Conservation (phyloP, 2,797 vertebrate genomes). For the Ataeniobius toweri region DNA sequence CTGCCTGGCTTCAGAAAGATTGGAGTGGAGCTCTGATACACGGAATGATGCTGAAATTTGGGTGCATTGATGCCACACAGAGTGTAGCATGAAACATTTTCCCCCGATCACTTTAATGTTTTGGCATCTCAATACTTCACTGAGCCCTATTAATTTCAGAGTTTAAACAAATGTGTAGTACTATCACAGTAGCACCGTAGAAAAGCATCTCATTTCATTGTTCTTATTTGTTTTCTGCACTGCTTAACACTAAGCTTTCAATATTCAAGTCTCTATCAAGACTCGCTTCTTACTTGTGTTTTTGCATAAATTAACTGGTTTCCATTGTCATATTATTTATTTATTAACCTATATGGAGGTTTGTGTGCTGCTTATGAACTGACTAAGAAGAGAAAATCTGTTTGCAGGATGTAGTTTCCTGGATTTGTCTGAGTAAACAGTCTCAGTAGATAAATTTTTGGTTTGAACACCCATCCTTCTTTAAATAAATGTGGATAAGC, state of each 20-base stretch:
- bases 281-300: constrained; percentile 7
- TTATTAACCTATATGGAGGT: constrained; percentile 35
- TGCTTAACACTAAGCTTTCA: constrained; percentile 40
- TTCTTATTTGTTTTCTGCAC: constrained; percentile 44
- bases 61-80: constrained; percentile 9
- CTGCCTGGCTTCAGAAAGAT: constrained; percentile 44
- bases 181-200: constrained; percentile 50
- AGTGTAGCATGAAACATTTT: not conserved
- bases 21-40: constrained; percentile 36
- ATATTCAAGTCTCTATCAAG: not conserved
- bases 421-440: not conserved
- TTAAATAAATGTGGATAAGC: not conserved
- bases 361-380: constrained; percentile 34
- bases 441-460: constrained; percentile 4
- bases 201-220: constrained; percentile 56
- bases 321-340: constrained; percentile 32
- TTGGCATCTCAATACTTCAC: constrained; percentile 23
- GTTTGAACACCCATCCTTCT: not conserved
- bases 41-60: constrained; percentile 37
- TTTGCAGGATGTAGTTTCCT: constrained; percentile 20
- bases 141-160: constrained; percentile 37
- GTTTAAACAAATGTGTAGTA: constrained; percentile 35
- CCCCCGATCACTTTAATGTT: not conserved
- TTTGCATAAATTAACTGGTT: constrained; percentile 26
- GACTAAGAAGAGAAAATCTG: constrained; percentile 16